Conservation (phyloP, 1,140 invertebrate species). For the Drosophila navojoa region DNA sequence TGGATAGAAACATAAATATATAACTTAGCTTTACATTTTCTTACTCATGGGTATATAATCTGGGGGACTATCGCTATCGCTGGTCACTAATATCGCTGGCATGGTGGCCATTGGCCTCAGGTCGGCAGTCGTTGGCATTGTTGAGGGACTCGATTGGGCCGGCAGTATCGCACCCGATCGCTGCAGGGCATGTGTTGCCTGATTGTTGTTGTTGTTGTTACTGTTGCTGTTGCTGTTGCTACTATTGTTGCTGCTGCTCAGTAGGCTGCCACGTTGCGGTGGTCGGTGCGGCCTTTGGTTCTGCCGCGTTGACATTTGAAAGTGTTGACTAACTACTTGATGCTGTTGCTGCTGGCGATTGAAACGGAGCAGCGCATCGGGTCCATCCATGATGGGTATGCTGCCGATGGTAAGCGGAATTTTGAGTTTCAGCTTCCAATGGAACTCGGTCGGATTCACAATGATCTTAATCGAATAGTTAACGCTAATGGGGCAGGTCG, state of each 20-base stretch:
- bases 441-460: constrained; percentile 83
- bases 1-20: background rate
- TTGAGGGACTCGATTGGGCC: constrained; percentile 61
- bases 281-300: constrained; percentile 30
- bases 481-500: constrained; percentile 89
- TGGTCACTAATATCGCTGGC: constrained; percentile 74
- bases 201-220: constrained; percentile 45
- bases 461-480: constrained; percentile 88
- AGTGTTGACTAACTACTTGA: constrained; percentile 79
- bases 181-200: constrained; percentile 39
- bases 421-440: constrained; percentile 85
- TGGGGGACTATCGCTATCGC: constrained; percentile 79
- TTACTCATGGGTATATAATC: constrained; percentile 83
- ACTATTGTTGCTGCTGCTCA: constrained; percentile 32
- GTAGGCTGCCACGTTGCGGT: constrained; percentile 41
- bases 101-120: constrained; percentile 58
- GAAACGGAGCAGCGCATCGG: constrained; percentile 59
- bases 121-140: constrained; percentile 74
- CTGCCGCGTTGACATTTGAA: constrained; percentile 68
- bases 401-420: constrained; percentile 86
- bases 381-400: constrained; percentile 84
- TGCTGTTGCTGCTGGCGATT: constrained; percentile 77
- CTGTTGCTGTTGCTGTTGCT: constrained; percentile 16
- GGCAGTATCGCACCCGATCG: constrained; percentile 61
- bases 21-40: constrained; percentile 1